Conservation (phyloP, 2,888 invertebrate genomes). For the Phalera bucephala region DNA sequence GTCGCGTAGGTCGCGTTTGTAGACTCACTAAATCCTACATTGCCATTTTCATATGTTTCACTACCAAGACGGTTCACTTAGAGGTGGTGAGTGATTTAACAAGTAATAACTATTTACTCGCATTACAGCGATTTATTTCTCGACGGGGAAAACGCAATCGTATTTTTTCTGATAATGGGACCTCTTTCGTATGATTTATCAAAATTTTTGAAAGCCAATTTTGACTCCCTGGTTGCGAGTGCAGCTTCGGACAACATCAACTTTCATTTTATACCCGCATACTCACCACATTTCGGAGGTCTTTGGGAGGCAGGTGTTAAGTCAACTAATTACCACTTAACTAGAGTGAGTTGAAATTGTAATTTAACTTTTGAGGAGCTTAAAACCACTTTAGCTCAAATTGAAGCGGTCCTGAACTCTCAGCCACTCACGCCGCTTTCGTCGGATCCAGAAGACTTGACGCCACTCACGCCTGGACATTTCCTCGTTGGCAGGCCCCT, state of each 20-base stretch:
- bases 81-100: slow-evolving; percentile 27
- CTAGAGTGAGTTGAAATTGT: not conserved
- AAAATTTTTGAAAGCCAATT: no score
- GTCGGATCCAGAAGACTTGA: no score
- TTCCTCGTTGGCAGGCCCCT: no score
- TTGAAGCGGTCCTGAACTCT: no score
- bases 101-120: slow-evolving; percentile 16
- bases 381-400: no score
- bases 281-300: slow-evolving; percentile 2
- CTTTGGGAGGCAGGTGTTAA: not conserved
- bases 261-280: slow-evolving; percentile 2
- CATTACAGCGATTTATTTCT: slow-evolving; percentile 25
- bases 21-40: slow-evolving; percentile 22
- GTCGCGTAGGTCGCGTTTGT: slow-evolving; percentile 20
- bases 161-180: slow-evolving; percentile 25
- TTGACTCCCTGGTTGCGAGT: no score
- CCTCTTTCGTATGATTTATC: slow-evolving; percentile 24
- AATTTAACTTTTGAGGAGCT: slow-evolving; percentile 1
- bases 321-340: not conserved
- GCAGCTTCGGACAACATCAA: not conserved
- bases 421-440: no score
- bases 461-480: no score
- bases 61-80: slow-evolving; percentile 21
- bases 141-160: slow-evolving; percentile 16
- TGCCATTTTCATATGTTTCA: slow-evolving; percentile 19